Percentiles rank a stretch among this genome's conserved stretches.
Evolutionary conservation across 2,888 invertebrate species (phyloP).

Genomic region (Ceriagrion tenellum): DNA sequence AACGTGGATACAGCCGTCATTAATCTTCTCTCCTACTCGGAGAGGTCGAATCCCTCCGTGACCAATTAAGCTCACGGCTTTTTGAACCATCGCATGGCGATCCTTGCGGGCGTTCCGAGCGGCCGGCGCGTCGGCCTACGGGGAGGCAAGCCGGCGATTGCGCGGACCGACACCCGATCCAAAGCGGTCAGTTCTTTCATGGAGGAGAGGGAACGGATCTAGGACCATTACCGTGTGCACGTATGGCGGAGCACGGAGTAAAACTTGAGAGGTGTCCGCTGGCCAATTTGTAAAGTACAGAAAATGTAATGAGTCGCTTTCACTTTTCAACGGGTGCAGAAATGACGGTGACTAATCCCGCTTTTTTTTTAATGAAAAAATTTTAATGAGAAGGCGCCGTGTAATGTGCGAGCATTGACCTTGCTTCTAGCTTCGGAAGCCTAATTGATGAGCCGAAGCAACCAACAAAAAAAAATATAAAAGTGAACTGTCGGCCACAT

Average conservation of each 20-base stretch:
- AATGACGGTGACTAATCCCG: background rate
- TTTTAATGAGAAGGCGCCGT: background rate
- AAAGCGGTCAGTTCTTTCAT: background rate
- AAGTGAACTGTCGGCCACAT: background rate
- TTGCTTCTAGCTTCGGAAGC: background rate
- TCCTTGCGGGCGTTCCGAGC: no score
- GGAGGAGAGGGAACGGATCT: background rate
- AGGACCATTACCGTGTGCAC: background rate
- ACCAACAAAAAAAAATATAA: background rate
- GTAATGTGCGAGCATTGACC: background rate
- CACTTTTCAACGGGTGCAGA: background rate
- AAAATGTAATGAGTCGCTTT: background rate
- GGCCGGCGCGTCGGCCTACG: no score
- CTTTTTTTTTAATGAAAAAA: background rate
- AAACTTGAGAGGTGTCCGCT: background rate
- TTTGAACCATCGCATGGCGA: no score
- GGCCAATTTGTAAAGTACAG: background rate
- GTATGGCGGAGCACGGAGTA: background rate
- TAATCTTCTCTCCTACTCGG: no score
- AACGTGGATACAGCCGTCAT: no score
- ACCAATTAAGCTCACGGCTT: no score
- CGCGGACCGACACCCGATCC: background rate
- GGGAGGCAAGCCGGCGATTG: no score
- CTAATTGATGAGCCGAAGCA: background rate
- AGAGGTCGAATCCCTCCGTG: no score